Conservation (phyloP, 2,797 vertebrate species). For the Sebastes glaucus region DNA sequence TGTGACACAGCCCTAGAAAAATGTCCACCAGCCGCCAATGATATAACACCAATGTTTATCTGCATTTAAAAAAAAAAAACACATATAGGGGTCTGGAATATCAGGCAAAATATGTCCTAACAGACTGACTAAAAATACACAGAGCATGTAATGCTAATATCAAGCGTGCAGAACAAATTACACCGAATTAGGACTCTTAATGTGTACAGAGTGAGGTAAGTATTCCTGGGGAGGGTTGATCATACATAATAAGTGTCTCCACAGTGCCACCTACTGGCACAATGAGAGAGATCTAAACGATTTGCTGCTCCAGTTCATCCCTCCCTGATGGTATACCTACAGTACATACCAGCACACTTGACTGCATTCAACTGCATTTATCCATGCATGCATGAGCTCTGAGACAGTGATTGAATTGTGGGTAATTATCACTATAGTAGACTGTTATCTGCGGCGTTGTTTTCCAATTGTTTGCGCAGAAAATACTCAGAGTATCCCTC, state of each 20-base stretch:
- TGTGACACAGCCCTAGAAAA: too few relatives aligned
- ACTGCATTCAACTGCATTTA: not conserved
- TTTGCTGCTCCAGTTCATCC: not conserved
- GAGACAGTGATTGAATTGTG: not conserved
- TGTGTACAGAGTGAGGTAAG: slow-evolving; percentile 6
- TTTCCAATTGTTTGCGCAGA: not conserved
- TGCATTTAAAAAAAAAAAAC: not conserved
- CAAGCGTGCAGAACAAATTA: slow-evolving; percentile 37
- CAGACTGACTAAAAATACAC: slow-evolving; percentile 3
- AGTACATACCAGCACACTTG: not conserved
- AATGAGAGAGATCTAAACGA: not conserved
- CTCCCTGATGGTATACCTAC: not conserved
- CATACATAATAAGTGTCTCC: not conserved
- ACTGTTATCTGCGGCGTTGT: not conserved
- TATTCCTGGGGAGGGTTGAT: not conserved
- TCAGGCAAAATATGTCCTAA: not conserved
- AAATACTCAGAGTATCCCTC: not conserved
- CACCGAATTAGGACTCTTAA: slow-evolving; percentile 24
- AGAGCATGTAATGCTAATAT: slow-evolving; percentile 16
- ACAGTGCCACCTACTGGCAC: slow-evolving; percentile 60
- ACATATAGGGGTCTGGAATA: not conserved
- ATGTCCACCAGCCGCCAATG: too few relatives aligned
- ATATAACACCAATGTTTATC: not conserved
- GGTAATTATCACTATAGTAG: not conserved
- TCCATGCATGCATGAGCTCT: not conserved